These are phyloP conservation scores for Onychomys torridus DNA, from an alignment of 2,797 vertebrate genomes.

Conservation along the genomic window DNA sequence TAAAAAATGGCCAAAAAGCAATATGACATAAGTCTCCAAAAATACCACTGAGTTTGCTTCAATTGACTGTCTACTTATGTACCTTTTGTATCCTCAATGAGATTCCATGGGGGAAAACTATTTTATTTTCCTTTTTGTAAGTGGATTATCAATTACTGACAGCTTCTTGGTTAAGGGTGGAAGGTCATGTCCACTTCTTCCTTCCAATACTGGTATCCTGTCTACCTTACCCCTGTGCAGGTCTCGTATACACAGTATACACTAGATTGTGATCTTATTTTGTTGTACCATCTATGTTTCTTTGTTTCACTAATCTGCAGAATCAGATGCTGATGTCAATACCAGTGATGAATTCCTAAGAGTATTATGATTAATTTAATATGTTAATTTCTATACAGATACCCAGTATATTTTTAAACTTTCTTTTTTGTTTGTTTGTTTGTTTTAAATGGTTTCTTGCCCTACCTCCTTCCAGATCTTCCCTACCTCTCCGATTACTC, in stretches of 20 bases:
- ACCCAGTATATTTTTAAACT: not conserved
- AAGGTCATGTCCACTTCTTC: not conserved
- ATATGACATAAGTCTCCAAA: not conserved
- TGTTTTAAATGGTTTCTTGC: too few species aligned
- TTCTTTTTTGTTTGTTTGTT: too few species aligned
- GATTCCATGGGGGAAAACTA: not conserved
- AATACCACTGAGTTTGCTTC: not conserved
- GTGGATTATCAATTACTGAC: not conserved
- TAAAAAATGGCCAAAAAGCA: not conserved
- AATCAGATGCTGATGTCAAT: not conserved
- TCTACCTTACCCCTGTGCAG: not conserved
- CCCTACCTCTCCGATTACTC: too few species aligned
- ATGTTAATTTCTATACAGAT: not conserved
- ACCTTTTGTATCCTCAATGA: not conserved
- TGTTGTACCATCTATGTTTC: not conserved
- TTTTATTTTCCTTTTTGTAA: not conserved
- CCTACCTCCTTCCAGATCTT: too few species aligned
- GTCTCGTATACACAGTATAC: not conserved
- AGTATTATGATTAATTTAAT: too few species aligned
- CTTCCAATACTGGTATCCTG: not conserved
- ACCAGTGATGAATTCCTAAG: too few species aligned
- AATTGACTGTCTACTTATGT: not conserved
- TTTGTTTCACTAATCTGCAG: not conserved
- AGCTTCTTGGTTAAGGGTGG: not conserved
- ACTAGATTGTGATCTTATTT: not conserved